Evolutionary conservation across 2,797 vertebrate species (phyloP), one percentile per base, ranked within the genome.

Genomic region (Eupleurogrammus muticus): DNA sequence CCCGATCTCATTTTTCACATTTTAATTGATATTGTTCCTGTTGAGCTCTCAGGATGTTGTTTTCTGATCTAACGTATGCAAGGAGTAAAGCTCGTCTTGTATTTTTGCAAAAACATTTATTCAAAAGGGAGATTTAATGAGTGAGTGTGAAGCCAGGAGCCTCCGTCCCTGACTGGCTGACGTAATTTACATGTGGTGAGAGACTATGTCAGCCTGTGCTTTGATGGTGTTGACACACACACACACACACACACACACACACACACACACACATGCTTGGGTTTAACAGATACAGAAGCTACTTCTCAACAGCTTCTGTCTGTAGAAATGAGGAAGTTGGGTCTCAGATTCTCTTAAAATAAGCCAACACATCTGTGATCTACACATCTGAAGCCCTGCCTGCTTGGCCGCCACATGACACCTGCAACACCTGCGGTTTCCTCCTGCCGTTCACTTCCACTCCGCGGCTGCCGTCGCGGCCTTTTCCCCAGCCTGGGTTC

Each of bases 361-460:
- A 71, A 70, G 13, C 53, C 21, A 38, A 46, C 55, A 28, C 3
- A 75, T 63, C 60, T 82, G 63, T 60, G 56, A 28, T 65, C 56
- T 68, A 48, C 70, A 56, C 72, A 70, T 73, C n/a, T 16, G 65
- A 77, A 55, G 58, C 63, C 68, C 66, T 52, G 64, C 16, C 38
- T 60, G 61, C 51, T 76, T 70, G 64, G 36, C 76, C 76, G 55
- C 66, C 32, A 46, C 42, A 59, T 12, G 54, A 53, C 59, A 71
- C 87, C 81, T 65, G 81, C 87, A 73, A 82, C 81, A 80, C 66
- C 70, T 70, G 67, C 85, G 58, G 58, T 77, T 78, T 59, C 46
- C 58, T 68, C 69, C 65, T 48, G 56, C 71, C 54, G 14, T 40
- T 70, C 14, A n/a, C 79, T 70, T 81, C 66, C 54, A 83, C 61